Evolutionary conservation across 1,140 invertebrate species (phyloP).

Genomic region (Elymnias hypermnestra): DNA sequence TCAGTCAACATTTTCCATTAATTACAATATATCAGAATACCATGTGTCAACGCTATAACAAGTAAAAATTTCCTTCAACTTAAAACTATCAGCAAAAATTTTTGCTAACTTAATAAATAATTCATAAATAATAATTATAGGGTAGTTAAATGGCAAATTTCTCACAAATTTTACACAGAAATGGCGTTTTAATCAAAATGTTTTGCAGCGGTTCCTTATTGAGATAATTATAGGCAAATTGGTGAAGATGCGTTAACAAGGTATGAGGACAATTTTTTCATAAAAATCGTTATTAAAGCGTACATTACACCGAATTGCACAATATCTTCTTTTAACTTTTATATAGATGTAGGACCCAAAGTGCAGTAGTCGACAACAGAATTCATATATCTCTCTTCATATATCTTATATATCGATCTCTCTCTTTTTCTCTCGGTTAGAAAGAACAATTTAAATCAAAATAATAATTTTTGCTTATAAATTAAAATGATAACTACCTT

Average conservation of each 20-base stretch:
- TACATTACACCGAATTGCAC: slow-evolving; percentile 34
- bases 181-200: slow-evolving; percentile 36
- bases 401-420: too few relatives aligned
- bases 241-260: slow-evolving; percentile 49
- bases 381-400: too few relatives aligned
- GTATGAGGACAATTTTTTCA: slow-evolving; percentile 33
- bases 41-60: too few relatives aligned
- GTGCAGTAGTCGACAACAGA: too few relatives aligned
- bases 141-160: slow-evolving; percentile 16
- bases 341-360: too few relatives aligned
- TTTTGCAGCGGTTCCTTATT: slow-evolving; percentile 35
- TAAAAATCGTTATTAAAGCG: slow-evolving; percentile 6
- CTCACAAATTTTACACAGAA: slow-evolving; percentile 17
- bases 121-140: slow-evolving; percentile 24
- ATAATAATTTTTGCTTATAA: too few relatives aligned
- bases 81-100: slow-evolving; percentile 16
- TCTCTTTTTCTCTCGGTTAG: too few relatives aligned
- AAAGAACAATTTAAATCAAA: too few relatives aligned
- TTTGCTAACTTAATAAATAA: slow-evolving; percentile 30
- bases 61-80: too few relatives aligned
- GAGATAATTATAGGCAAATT: slow-evolving; percentile 61
- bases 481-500: too few relatives aligned
- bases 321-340: too few relatives aligned
- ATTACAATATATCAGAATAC: too few relatives aligned
- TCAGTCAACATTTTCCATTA: slow-evolving; percentile 3